Conservation (phyloP, 2,113 vertebrate species). For the Oreochromis niloticus region DNA sequence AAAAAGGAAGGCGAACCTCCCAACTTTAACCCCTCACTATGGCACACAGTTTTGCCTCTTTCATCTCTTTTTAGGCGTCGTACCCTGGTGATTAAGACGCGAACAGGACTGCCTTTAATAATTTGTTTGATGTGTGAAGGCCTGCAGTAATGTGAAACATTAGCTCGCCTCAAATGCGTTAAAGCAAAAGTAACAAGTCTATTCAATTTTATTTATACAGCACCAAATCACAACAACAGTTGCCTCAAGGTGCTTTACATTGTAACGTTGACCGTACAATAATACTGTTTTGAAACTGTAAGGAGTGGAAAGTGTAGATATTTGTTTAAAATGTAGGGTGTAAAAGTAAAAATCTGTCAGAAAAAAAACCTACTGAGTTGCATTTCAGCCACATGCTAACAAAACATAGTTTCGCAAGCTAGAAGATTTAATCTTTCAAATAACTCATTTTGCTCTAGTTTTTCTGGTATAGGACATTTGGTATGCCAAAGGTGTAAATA, state of each 20-base stretch:
- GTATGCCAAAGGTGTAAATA: background rate
- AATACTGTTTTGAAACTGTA: background rate
- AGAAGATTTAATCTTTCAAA: background rate
- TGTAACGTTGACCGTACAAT: background rate
- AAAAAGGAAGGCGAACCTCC: too few species aligned
- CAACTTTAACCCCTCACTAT: too few species aligned
- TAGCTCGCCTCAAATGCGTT: background rate
- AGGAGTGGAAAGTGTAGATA: background rate
- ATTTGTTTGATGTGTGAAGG: too few species aligned
- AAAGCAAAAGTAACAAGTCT: background rate
- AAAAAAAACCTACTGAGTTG: background rate
- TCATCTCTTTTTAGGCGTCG: too few species aligned
- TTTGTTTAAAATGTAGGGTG: background rate
- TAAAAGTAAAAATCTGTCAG: background rate
- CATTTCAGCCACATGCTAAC: background rate
- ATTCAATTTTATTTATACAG: background rate
- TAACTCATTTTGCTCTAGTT: background rate
- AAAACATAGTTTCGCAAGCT: background rate
- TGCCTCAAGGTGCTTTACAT: background rate
- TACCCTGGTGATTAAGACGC: too few species aligned
- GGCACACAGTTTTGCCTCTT: too few species aligned
- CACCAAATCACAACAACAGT: background rate
- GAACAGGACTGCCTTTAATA: too few species aligned
- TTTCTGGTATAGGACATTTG: background rate
- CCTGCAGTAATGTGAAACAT: too few species aligned